Evolutionary conservation across 2,113 vertebrate genomes (phyloP).

Genomic region (Labrus mixtus): DNA sequence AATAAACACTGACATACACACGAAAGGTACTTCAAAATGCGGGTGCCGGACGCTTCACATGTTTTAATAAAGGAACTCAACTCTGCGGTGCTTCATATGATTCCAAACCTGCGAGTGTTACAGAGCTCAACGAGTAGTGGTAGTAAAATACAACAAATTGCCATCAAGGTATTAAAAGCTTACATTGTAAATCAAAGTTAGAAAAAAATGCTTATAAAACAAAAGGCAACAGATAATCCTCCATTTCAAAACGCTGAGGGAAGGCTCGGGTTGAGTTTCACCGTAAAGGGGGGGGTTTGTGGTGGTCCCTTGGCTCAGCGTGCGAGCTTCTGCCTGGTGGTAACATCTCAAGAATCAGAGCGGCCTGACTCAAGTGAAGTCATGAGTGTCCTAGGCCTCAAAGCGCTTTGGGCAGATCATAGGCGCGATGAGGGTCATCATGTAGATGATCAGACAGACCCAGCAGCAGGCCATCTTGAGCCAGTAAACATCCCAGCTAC

Average conservation of each 20-base stretch:
- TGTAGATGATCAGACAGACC: slow-evolving; percentile 91
- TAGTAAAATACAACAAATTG: slow-evolving; percentile 59
- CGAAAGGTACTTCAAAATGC: slow-evolving; percentile 32
- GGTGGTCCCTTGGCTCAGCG: slow-evolving; percentile 64
- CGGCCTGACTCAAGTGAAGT: slow-evolving; percentile 2
- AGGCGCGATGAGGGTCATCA: slow-evolving; percentile 90
- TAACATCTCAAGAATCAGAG: slow-evolving; percentile 28
- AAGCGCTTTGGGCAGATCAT: slow-evolving; percentile 89
- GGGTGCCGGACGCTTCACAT: background rate
- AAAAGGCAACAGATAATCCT: slow-evolving; percentile 75
- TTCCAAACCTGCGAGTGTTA: slow-evolving; percentile 43
- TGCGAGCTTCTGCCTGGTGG: slow-evolving; percentile 25
- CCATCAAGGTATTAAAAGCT: slow-evolving; percentile 67
- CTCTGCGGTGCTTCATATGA: slow-evolving; percentile 11
- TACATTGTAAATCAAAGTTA: slow-evolving; percentile 54
- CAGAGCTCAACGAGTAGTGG: slow-evolving; percentile 60
- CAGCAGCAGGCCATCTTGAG: slow-evolving; percentile 97
- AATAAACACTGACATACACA: slow-evolving; percentile 2
- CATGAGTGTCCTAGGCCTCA: slow-evolving; percentile 71
- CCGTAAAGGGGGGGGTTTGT: slow-evolving; percentile 16
- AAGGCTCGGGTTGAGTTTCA: slow-evolving; percentile 63
- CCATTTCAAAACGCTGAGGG: slow-evolving; percentile 54
- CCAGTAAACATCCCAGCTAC: slow-evolving; percentile 96
- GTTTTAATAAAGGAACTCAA: slow-evolving; percentile 15
- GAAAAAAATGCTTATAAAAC: slow-evolving; percentile 59